Percentiles rank a stretch among this genome's conserved stretches.
These are phyloP conservation scores for Nudaria mundana DNA, from an alignment of 2,888 invertebrate genomes.

Conservation along the genomic window DNA sequence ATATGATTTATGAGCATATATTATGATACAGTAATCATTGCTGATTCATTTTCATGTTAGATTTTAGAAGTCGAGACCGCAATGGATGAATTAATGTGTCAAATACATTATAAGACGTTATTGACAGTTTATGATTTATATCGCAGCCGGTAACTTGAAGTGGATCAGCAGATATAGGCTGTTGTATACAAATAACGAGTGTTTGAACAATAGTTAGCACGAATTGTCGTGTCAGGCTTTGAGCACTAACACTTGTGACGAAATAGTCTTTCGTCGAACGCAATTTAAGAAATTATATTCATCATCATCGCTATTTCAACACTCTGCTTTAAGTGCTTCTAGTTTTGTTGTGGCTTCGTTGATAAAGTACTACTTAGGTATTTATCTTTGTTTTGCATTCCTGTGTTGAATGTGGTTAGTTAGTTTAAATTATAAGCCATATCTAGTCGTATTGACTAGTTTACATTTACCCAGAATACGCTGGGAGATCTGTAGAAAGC, in stretches of 20 bases:
- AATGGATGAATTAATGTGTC: neutral
- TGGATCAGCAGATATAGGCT: neutral
- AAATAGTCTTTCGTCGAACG: constrained; percentile 51
- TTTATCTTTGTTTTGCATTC: constrained; percentile 7
- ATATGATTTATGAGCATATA: constrained; percentile 31
- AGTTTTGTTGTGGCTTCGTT: constrained; percentile 34
- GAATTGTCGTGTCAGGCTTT: constrained; percentile 40
- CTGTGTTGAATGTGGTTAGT: no score
- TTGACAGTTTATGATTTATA: neutral
- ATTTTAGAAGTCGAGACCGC: neutral
- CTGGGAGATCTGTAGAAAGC: no score
- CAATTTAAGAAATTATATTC: constrained; percentile 55
- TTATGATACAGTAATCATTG: constrained; percentile 7
- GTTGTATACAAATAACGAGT: constrained; percentile 24
- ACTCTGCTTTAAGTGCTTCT: constrained; percentile 36
- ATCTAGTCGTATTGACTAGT: no score
- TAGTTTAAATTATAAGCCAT: no score
- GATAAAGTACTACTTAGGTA: constrained; percentile 24
- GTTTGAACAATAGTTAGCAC: constrained; percentile 38
- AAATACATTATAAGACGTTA: neutral
- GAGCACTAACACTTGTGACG: constrained; percentile 44
- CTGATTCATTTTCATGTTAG: neutral
- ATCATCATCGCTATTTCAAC: constrained; percentile 48
- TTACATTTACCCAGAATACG: no score
- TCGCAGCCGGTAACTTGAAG: constrained; percentile 3